Evolutionary conservation across 92 coral and sea anemone species (phyloP).

Genomic region (Porites divaricata): DNA sequence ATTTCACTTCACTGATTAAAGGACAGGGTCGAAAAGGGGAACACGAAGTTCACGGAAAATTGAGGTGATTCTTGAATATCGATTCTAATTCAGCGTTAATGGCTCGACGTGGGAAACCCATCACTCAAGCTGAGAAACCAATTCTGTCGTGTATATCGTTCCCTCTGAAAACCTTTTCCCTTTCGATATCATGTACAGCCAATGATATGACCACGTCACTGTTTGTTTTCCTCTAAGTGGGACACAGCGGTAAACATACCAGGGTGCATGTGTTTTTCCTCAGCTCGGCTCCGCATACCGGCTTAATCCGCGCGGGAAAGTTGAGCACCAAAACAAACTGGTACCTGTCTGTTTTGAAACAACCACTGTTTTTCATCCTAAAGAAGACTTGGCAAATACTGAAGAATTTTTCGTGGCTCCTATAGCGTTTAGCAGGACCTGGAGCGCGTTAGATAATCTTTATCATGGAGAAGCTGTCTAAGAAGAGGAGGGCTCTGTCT

Average conservation of each 20-base stretch:
- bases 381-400: slow-evolving; percentile 18
- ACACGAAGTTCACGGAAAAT: slow-evolving; percentile 3
- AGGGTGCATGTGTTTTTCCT: slow-evolving; percentile 25
- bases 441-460: not conserved
- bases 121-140: slow-evolving; percentile 17
- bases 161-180: not conserved
- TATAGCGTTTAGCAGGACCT: not conserved
- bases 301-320: slow-evolving; percentile 51
- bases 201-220: not conserved
- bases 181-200: not conserved
- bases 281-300: not conserved
- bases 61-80: not conserved
- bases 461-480: not conserved
- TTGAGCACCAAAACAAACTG: slow-evolving; percentile 41
- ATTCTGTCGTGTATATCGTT: not conserved
- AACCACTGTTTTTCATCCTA: not conserved
- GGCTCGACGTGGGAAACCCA: slow-evolving; percentile 2
- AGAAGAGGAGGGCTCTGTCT: not conserved
- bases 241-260: not conserved
- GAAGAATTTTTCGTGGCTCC: not conserved
- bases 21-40: not conserved
- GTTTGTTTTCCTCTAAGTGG: slow-evolving; percentile 29
- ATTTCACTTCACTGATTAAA: not conserved
- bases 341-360: slow-evolving; percentile 35
- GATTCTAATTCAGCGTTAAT: not conserved